Conservation (phyloP, 2,797 vertebrate genomes). For the Cottoperca gobio region DNA sequence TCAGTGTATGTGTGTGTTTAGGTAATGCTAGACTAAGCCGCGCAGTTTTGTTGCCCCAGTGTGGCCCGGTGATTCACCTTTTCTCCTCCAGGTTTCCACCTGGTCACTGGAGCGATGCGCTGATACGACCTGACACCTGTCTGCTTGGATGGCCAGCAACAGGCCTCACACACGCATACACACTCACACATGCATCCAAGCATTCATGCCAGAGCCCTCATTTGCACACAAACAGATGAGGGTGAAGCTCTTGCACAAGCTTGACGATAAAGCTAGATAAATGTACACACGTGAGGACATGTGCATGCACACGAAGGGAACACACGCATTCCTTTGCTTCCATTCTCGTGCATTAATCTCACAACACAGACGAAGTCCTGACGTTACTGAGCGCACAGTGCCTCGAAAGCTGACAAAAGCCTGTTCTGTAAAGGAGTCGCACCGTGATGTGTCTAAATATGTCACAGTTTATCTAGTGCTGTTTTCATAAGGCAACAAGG, state of each 20-base stretch:
- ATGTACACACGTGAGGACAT: slow-evolving; percentile 7
- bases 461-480: slow-evolving; percentile 64
- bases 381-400: slow-evolving; percentile 4
- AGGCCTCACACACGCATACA: slow-evolving; percentile 63
- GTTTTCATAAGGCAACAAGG: slow-evolving; percentile 49
- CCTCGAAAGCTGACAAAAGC: slow-evolving; percentile 69
- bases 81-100: slow-evolving; percentile 81
- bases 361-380: slow-evolving; percentile 2
- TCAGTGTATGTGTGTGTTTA: slow-evolving; percentile 43
- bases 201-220: slow-evolving; percentile 19
- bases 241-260: slow-evolving; percentile 18
- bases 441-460: slow-evolving; percentile 68
- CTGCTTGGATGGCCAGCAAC: slow-evolving; percentile 79
- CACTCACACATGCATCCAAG: slow-evolving; percentile 41
- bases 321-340: not conserved
- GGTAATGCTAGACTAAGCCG: slow-evolving; percentile 52
- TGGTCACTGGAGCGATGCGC: slow-evolving; percentile 72
- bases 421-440: slow-evolving; percentile 38
- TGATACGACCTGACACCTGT: slow-evolving; percentile 83
- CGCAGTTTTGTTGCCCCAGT: slow-evolving; percentile 66
- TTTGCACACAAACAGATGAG: slow-evolving; percentile 47
- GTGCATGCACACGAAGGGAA: slow-evolving; percentile 4
- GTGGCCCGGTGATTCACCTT: slow-evolving; percentile 76
- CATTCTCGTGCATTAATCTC: slow-evolving; percentile 18
- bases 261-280: slow-evolving; percentile 8